These are phyloP conservation scores for Pseudobourletiella spinata DNA, from an alignment of 1,140 invertebrate genomes.

Conservation along the genomic window DNA sequence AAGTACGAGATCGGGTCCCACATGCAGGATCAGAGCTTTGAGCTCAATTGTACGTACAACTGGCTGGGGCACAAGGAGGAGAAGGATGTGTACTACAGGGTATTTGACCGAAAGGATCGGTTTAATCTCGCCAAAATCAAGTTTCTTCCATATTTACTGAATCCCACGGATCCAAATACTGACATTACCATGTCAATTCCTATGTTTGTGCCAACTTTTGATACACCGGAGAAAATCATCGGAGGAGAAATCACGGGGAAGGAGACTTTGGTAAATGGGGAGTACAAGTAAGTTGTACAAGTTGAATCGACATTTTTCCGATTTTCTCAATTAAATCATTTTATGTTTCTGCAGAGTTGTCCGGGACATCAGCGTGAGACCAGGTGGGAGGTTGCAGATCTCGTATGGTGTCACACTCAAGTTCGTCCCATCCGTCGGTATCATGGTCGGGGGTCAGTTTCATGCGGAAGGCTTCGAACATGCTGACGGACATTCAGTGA, in stretches of 20 bases:
- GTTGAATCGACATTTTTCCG: neutral
- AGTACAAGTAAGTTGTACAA: conserved; percentile 51
- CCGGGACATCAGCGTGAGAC: conserved; percentile 82
- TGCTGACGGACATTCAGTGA: conserved; percentile 46
- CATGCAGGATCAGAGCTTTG: conserved; percentile 81
- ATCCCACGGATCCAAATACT: conserved; percentile 70
- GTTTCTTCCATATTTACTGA: conserved; percentile 75
- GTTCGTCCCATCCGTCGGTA: conserved; percentile 83
- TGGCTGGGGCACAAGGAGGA: conserved; percentile 79
- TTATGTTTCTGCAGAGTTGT: conserved; percentile 20
- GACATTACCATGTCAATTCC: conserved; percentile 62
- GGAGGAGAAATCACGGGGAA: conserved; percentile 83
- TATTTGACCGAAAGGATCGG: conserved; percentile 83
- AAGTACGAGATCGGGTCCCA: conserved; percentile 92
- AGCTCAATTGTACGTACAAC: conserved; percentile 89
- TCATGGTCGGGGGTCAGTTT: conserved; percentile 88
- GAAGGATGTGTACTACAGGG: conserved; percentile 62
- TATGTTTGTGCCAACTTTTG: conserved; percentile 66
- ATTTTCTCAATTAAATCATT: neutral
- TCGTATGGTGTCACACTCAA: conserved; percentile 69
- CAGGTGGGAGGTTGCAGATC: conserved; percentile 74
- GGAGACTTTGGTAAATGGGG: conserved; percentile 61
- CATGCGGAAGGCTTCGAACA: conserved; percentile 59
- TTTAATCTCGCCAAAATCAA: conserved; percentile 82
- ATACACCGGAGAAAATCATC: conserved; percentile 50